A percentile compares a stretch with the other conserved stretches of the same genome.
phyloP scores from a whole-genome alignment of 2,113 vertebrate species.

The Centropus unirufus region DNA sequence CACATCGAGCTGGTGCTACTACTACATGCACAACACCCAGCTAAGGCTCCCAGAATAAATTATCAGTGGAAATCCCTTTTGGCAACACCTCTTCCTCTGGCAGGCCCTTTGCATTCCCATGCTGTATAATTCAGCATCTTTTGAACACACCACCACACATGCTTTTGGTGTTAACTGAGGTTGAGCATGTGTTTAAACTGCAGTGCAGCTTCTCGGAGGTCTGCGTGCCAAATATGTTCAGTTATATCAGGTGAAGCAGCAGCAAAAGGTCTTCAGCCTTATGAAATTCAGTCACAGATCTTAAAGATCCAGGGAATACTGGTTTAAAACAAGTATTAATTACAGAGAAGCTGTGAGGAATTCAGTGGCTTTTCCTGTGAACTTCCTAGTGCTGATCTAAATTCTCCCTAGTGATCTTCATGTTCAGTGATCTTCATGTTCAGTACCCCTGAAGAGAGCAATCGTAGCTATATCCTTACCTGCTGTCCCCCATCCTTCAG shows the following conservation, averaged over 20 bases:
- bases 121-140: neutral
- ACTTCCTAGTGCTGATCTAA: neutral
- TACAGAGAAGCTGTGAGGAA: neutral
- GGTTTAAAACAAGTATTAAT: neutral
- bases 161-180: neutral
- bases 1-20: neutral
- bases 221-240: neutral
- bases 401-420: neutral
- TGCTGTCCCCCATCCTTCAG: constrained; percentile 91
- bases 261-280: neutral
- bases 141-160: neutral
- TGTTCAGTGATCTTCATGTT: neutral
- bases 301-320: neutral
- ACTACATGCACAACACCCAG: neutral
- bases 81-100: neutral
- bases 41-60: neutral
- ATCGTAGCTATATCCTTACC: constrained; percentile 75
- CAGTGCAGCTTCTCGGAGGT: neutral
- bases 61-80: neutral
- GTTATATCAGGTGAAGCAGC: neutral
- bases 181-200: neutral
- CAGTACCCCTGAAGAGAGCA: neutral
- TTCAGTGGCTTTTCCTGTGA: neutral
- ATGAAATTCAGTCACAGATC: neutral
- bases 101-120: neutral